Conservation (phyloP, 2,113 vertebrate genomes). For the Cynopterus brachyotis region DNA sequence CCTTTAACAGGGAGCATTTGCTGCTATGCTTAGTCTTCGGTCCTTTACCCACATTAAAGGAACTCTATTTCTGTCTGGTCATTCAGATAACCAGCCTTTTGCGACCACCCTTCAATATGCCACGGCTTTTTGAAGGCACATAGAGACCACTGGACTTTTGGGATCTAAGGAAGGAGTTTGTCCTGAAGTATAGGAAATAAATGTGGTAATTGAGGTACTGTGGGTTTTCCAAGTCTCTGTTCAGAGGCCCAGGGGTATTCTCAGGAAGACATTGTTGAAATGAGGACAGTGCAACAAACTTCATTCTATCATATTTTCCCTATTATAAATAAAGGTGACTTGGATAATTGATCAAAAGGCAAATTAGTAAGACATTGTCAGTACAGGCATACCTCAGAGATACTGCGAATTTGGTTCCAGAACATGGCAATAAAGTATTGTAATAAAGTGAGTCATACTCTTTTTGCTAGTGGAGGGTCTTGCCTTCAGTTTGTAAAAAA, state of each 20-base stretch:
- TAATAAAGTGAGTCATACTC: neutral
- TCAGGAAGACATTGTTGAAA: neutral
- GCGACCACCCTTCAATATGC: neutral
- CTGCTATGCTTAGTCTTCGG: neutral
- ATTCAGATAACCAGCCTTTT: neutral
- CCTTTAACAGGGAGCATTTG: neutral
- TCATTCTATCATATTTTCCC: neutral
- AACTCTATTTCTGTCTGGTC: neutral
- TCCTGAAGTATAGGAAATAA: neutral
- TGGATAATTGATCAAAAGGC: neutral
- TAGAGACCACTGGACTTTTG: neutral
- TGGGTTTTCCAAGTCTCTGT: neutral
- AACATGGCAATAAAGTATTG: neutral
- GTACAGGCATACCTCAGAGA: neutral
- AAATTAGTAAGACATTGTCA: neutral
- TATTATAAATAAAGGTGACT: neutral
- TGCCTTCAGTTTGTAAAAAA: neutral
- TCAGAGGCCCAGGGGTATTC: neutral
- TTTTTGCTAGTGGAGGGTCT: neutral
- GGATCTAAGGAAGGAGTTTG: neutral
- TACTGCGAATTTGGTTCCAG: neutral
- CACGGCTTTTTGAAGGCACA: neutral
- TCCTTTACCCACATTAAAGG: neutral
- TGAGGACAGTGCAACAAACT: neutral
- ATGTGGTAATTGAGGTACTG: neutral